Base-by-base conservation (phyloP, 2,113 vertebrate genomes). In the Phaethon lepturus region DNA sequence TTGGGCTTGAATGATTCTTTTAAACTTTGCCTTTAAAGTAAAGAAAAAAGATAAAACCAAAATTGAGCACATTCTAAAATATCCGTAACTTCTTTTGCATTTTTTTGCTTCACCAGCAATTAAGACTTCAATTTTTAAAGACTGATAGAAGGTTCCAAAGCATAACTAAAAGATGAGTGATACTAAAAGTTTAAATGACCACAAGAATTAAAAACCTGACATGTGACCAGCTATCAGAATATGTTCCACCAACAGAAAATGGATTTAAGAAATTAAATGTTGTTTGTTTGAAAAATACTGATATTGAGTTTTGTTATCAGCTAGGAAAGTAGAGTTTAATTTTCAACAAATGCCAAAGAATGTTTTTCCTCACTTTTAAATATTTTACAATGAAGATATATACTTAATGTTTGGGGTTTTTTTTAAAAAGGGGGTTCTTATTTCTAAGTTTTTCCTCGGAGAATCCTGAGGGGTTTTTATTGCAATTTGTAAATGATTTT, bases 261-360 rank as follows among this genome's bases (percentile, higher is more conserved):
- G 2, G 7, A 35, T 59, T 53, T 53, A 59, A 69, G 38, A 76
- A 47, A 29, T 3, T 0, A 47, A 50, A 7, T 6, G 0, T 1
- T 23, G 22, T 22, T 42, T 58, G 72, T 59, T 35, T 31, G 1
- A 6, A 13, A 67, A 40, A 31, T 22, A 31, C 4, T 58, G 5
- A 47, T 16, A 31, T 53, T 31, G 12, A 17, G 6, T 72, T 50
- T 42, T 33, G 3, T 35, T 72, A 11, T 4, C 6, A 35, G 6
- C 53, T 79, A 44, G 9, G 35, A 56, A 81, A 53, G 6, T 12
- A 49, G 67, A 55, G 9, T 42, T 13, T 50, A 17, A 14, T 35
- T 71, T 79, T 52, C 28, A 72, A 50, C 3, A 71, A 26, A 69
- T 47, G 5, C 13, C 9, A 45, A 7, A 31, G 8, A 60, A 6